These are phyloP conservation scores for Eurypyga helias DNA, from an alignment of 2,113 vertebrate species.

Conservation along the genomic window DNA sequence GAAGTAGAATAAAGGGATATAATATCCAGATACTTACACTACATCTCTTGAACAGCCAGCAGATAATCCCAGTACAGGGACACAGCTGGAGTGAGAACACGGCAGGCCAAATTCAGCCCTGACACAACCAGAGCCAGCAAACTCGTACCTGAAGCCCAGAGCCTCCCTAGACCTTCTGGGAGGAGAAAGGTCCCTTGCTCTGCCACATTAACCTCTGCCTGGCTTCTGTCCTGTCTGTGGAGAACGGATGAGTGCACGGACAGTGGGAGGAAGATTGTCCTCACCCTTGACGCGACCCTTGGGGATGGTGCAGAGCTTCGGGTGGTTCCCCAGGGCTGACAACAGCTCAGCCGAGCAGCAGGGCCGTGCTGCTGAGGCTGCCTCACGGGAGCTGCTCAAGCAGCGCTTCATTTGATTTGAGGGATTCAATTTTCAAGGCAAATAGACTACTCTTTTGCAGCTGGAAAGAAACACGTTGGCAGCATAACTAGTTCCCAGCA, in stretches of 20 bases:
- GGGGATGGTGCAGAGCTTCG: not conserved
- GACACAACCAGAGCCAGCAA: not conserved
- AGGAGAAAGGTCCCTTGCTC: fast-evolving
- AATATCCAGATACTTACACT: not conserved
- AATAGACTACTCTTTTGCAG: not conserved
- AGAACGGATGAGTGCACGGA: fast-evolving
- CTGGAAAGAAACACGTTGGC: not conserved
- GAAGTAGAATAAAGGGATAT: not conserved
- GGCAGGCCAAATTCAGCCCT: not conserved
- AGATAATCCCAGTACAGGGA: not conserved
- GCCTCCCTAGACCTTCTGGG: not conserved
- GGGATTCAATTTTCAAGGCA: not conserved
- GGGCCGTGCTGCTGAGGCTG: not conserved
- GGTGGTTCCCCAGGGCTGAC: not conserved
- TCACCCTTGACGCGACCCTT: not conserved
- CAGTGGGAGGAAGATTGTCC: not conserved
- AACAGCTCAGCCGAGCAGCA: fast-evolving
- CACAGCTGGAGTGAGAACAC: not conserved
- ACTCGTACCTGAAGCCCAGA: not conserved
- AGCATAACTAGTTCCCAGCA: not conserved
- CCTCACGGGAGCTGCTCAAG: fast-evolving
- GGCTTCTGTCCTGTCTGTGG: not conserved
- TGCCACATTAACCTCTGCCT: not conserved
- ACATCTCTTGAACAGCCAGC: not conserved
- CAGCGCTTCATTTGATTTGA: not conserved